phyloP scores from a whole-genome alignment of 2,797 vertebrate genomes.

The Lemur catta region DNA sequence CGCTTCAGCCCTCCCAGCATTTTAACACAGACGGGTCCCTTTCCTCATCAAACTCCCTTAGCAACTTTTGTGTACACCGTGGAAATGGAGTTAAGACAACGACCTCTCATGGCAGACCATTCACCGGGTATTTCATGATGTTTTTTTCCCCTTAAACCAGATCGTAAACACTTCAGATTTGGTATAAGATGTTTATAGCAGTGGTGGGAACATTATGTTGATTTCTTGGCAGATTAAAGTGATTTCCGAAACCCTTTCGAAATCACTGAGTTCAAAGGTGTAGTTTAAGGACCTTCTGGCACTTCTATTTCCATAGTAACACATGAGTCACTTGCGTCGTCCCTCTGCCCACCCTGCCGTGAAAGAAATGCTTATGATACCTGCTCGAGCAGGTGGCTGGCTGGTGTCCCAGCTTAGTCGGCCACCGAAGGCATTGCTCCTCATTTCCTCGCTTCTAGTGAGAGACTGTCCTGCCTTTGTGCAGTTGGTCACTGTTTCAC shows the following conservation, averaged over 20 bases:
- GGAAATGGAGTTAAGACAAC: constrained; percentile 23
- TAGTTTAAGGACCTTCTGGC: constrained; percentile 6
- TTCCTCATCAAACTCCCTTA: background rate
- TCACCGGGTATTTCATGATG: background rate
- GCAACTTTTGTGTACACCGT: background rate
- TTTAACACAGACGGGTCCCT: background rate
- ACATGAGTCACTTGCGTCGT: background rate
- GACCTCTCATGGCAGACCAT: background rate
- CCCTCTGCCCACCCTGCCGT: background rate
- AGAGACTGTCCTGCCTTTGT: background rate
- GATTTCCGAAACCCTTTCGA: constrained; percentile 41
- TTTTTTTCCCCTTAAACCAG: constrained; percentile 1
- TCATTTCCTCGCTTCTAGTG: background rate
- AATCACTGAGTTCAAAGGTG: constrained; percentile 26
- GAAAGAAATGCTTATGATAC: background rate
- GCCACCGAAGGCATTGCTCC: background rate
- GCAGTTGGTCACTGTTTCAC: background rate
- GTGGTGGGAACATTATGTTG: background rate
- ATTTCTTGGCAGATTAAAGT: constrained; percentile 56
- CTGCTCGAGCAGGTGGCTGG: background rate
- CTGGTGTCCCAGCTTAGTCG: background rate
- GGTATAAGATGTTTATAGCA: constrained; percentile 35
- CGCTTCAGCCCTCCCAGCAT: background rate
- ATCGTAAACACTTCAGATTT: constrained; percentile 33
- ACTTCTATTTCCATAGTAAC: constrained; percentile 53